Evolutionary conservation across 2,113 vertebrate species (phyloP).

Genomic region (Marmota flaviventris): DNA sequence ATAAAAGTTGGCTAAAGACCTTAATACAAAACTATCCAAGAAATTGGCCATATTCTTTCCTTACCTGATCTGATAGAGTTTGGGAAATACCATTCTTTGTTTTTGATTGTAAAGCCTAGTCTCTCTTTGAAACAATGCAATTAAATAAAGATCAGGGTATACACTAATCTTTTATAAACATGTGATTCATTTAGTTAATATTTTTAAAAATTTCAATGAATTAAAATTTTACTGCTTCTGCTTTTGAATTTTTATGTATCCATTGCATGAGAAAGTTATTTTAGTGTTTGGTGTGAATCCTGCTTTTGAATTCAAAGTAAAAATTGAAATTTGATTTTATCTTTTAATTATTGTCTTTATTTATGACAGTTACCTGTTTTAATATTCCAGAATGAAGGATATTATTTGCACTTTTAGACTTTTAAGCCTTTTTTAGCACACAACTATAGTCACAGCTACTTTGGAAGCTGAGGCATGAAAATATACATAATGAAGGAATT

Average conservation of each 20-base stretch:
- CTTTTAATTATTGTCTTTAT: constrained; percentile 6
- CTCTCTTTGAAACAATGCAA: neutral
- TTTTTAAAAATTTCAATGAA: neutral
- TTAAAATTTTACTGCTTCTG: neutral
- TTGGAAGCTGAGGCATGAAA: neutral
- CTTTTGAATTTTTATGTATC: neutral
- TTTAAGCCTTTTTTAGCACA: neutral
- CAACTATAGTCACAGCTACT: neutral
- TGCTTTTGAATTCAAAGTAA: constrained; percentile 52
- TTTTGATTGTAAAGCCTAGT: neutral
- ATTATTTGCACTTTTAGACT: constrained; percentile 50
- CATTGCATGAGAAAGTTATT: constrained; percentile 46
- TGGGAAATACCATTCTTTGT: neutral
- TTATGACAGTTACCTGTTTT: constrained; percentile 3
- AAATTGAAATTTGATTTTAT: constrained; percentile 52
- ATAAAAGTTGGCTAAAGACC: neutral
- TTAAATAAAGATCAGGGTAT: neutral
- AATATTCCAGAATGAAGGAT: constrained; percentile 63
- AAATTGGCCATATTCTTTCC: neutral
- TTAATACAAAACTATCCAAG: neutral
- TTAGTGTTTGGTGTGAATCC: constrained; percentile 11
- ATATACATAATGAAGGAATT: neutral
- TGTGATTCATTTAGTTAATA: neutral
- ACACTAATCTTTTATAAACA: neutral
- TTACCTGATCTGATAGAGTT: neutral